These are phyloP conservation scores for Heterochromis multidens DNA, from an alignment of 2,113 vertebrate species.

Conservation along the genomic window DNA sequence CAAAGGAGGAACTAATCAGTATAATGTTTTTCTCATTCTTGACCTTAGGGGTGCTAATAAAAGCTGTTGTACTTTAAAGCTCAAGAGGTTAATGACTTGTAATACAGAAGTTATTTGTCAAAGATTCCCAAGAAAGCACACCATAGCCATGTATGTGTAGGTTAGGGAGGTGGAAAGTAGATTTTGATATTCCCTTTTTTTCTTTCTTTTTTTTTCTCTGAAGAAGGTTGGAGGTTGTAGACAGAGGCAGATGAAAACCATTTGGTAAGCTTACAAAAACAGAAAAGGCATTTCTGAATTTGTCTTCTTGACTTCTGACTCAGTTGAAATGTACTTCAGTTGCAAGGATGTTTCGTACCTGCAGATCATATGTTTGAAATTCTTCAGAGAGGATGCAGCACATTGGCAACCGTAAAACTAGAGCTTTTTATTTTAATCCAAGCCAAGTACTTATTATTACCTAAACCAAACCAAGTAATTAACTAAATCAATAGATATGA, in stretches of 20 bases:
- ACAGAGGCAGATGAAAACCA: background rate
- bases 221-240: background rate
- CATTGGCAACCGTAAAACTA: too few species aligned
- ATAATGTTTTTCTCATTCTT: conserved; percentile 2
- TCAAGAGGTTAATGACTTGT: background rate
- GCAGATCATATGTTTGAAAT: background rate
- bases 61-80: background rate
- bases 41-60: background rate
- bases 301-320: background rate
- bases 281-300: background rate
- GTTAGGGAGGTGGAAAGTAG: background rate
- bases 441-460: background rate
- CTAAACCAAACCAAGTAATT: background rate
- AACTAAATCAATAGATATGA: background rate
- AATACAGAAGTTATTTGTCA: background rate
- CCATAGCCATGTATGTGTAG: background rate
- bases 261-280: background rate
- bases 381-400: background rate
- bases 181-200: background rate
- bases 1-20: background rate
- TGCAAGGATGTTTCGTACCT: background rate
- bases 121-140: background rate
- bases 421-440: background rate
- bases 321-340: background rate
- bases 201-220: background rate